phyloP scores from a whole-genome alignment of 2,888 invertebrate genomes.

The Neocrepidodera transversa region DNA sequence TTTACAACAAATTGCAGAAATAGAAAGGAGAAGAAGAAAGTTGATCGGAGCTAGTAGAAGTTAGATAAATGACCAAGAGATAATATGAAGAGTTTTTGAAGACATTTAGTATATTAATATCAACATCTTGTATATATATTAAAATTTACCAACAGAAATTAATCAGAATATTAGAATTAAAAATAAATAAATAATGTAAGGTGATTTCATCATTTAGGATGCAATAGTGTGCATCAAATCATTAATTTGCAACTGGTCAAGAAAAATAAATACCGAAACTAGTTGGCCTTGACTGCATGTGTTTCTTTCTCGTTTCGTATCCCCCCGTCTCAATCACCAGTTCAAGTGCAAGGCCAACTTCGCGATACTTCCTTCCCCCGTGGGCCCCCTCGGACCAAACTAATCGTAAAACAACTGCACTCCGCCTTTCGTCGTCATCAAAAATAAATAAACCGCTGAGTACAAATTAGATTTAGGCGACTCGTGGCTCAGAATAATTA shows the following conservation, averaged over 20 bases:
- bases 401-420: not conserved
- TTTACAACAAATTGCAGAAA: no score
- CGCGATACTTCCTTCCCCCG: slow-evolving; percentile 38
- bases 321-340: slow-evolving; percentile 33
- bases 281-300: slow-evolving; percentile 41
- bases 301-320: slow-evolving; percentile 41
- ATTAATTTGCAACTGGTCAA: slow-evolving; percentile 35
- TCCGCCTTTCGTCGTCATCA: not conserved
- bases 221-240: slow-evolving; percentile 32
- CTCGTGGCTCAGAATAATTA: no score
- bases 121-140: no score
- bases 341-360: slow-evolving; percentile 56
- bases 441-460: not conserved
- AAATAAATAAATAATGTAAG: no score
- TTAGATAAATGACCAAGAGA: no score
- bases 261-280: slow-evolving; percentile 42
- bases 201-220: not conserved
- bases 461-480: no score
- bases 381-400: not conserved
- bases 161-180: no score
- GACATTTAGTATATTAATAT: no score
- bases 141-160: no score
- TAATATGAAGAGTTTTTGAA: no score
- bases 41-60: no score
- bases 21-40: no score